Percentiles rank a stretch among this genome's conserved stretches.
Evolutionary conservation across 2,113 vertebrate species (phyloP).

Genomic region (Saguinus midas): DNA sequence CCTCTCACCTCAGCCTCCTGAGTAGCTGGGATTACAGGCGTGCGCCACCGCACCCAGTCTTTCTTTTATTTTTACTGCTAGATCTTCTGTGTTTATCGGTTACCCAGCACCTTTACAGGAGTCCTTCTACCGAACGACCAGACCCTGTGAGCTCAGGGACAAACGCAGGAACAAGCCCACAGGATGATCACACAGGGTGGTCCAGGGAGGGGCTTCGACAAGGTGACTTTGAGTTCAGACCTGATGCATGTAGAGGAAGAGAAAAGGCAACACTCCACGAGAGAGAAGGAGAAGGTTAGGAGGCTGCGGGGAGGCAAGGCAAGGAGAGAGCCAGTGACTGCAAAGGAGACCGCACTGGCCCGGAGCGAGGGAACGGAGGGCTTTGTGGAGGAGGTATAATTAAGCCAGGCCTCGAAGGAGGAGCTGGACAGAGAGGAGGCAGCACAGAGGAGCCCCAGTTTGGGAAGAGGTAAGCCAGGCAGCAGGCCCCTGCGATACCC

Average conservation of each 20-base stretch:
- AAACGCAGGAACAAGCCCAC: not conserved
- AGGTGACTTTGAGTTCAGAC: not conserved
- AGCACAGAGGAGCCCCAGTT: not conserved
- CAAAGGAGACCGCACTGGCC: not conserved
- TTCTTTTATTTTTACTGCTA: not conserved
- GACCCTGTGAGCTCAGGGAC: not conserved
- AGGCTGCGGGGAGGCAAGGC: not conserved
- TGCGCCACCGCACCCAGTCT: not conserved
- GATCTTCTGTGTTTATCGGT: not conserved
- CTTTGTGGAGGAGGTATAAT: not conserved
- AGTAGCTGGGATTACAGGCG: not conserved
- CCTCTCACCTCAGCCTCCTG: no score
- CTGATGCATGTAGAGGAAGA: not conserved
- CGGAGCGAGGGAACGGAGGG: accelerated
- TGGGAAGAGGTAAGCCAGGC: not conserved
- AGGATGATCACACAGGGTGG: not conserved
- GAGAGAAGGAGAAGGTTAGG: not conserved
- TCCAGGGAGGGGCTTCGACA: not conserved
- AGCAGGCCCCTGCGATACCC: accelerated
- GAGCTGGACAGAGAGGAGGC: not conserved
- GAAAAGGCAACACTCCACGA: not conserved
- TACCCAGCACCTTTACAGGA: not conserved
- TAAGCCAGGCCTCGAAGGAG: not conserved
- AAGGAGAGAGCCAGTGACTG: not conserved
- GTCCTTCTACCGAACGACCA: not conserved